Evolutionary conservation across 2,797 vertebrate genomes (phyloP).

Genomic region (Novumbra hubbsi): DNA sequence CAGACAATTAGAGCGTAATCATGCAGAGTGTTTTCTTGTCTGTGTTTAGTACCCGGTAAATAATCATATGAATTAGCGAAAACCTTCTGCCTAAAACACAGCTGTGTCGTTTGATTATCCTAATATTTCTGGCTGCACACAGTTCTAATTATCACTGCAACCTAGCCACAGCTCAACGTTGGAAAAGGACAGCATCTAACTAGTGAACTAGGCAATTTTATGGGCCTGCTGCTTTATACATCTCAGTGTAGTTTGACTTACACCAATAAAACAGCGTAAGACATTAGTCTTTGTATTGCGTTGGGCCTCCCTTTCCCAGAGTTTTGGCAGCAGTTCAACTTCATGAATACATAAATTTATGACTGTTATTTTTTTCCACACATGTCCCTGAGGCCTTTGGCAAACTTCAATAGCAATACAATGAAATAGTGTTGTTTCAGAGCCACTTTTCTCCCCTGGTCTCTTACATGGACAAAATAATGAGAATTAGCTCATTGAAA

Average conservation of each 20-base stretch:
- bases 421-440: background rate
- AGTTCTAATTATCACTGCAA: conserved; percentile 55
- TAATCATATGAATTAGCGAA: conserved; percentile 67
- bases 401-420: background rate
- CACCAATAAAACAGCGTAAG: conserved; percentile 17
- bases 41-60: conserved; percentile 63
- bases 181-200: conserved; percentile 39
- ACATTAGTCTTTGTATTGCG: conserved; percentile 22
- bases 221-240: conserved; percentile 16
- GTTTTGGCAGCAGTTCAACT: conserved; percentile 9
- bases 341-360: background rate
- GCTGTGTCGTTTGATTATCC: conserved; percentile 72
- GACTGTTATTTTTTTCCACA: background rate
- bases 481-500: background rate
- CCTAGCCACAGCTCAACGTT: conserved; percentile 32
- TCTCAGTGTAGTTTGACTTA: conserved; percentile 9
- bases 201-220: conserved; percentile 28
- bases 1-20: conserved; percentile 65
- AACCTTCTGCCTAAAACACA: conserved; percentile 72
- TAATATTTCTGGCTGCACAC: conserved; percentile 65
- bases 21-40: conserved; percentile 62
- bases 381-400: background rate
- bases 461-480: background rate
- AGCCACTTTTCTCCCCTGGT: background rate
- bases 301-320: background rate